Base-by-base conservation (phyloP, 35 echinoderm and acorn worm genomes). In the Antedon bifida region DNA sequence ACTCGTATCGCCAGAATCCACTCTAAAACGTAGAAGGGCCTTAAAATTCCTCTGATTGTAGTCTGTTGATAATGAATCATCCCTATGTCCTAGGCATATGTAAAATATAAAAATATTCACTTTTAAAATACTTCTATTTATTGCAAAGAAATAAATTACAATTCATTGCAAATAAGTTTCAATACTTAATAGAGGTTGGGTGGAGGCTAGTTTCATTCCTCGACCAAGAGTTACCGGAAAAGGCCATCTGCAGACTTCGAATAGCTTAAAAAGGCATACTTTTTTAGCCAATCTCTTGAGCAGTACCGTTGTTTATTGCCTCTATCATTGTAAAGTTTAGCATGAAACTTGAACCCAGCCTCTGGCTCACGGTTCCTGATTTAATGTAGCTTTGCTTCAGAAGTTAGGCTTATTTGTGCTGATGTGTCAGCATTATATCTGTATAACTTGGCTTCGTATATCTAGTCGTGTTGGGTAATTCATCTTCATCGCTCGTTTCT, bases 21-120 rank as follows among this genome's bases (percentile, higher is more conserved):
- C 39, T 3, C 82, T 17, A 34, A 92, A 82, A 17, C 83, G 23
- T 17, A 92, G 31, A 33, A 89, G 79, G 5, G 86, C 91, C 74
- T 89, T 88, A 30, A 89, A 89, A 45, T 92, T 92, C 9, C 91
- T 87, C 31, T 81, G 82, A 39, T 92, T 89, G 0, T n/a, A 36
- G 39, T 31, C 32, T 5, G 34, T 16, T 4, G 14, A 31, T 10
- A 75, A 35, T 26, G 39, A 35, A 75, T 92, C 90, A 84, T 88
- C 90, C 33, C 86, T 83, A 34, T 92, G 90, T 28, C 90, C 90
- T 74, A 88, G 90, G 39, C 82, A 75, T 19, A 19, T 64, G 16
- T 44, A 16, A 64, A 64, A 19, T 64, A 64, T 2, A 64, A 64
- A 64, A 42, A 42, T 42, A 42, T n/a, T n/a, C n/a, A n/a, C n/a